These are phyloP conservation scores for Artibeus jamaicensis DNA, from an alignment of 2,797 vertebrate genomes.

Conservation along the genomic window DNA sequence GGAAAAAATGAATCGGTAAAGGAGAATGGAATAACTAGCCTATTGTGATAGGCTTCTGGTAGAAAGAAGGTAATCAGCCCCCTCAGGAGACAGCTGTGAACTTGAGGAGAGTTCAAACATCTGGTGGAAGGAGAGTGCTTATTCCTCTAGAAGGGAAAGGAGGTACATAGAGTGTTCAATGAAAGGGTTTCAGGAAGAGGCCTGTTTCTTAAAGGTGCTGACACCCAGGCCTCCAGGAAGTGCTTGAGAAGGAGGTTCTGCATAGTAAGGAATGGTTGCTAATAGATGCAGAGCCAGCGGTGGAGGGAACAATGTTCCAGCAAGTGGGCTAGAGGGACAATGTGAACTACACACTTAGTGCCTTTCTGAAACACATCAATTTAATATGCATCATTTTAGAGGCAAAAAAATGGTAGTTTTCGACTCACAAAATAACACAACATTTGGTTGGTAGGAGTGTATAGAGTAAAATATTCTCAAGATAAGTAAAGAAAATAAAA, in stretches of 20 bases:
- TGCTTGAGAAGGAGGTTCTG: not conserved
- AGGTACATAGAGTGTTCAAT: not conserved
- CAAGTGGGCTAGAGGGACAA: not conserved
- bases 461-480: conserved; percentile 32
- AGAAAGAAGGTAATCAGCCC: not conserved
- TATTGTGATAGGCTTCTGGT: not conserved
- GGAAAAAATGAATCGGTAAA: not conserved
- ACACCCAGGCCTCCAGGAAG: not conserved
- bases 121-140: not conserved
- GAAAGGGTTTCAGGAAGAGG: not conserved
- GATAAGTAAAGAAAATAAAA: conserved; percentile 62
- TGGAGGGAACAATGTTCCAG: not conserved
- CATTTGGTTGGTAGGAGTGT: conserved; percentile 56
- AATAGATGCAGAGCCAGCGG: not conserved
- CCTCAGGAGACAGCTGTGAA: not conserved
- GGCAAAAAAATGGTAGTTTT: not conserved
- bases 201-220: not conserved
- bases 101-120: not conserved
- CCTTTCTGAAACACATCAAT: not conserved
- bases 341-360: not conserved
- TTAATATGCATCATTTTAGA: conserved; percentile 26
- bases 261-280: not conserved
- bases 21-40: not conserved
- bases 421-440: conserved; percentile 44
- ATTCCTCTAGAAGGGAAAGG: not conserved